These are phyloP conservation scores for Fissipunctia ypsillon DNA, from an alignment of 2,888 invertebrate species.

Conservation along the genomic window DNA sequence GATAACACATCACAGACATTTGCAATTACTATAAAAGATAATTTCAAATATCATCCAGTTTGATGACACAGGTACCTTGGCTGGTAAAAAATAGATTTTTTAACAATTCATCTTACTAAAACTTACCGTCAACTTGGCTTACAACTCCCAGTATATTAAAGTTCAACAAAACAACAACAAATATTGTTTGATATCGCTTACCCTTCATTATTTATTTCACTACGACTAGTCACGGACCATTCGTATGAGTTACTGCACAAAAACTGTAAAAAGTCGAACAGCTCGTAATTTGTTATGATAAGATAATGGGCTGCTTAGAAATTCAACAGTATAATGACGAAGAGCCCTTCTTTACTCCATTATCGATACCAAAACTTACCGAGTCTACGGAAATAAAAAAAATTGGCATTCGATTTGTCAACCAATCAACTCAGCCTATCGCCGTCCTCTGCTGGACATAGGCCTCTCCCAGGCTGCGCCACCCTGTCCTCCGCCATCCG, in stretches of 20 bases:
- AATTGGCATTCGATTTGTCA: background rate
- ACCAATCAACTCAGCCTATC: too few species aligned
- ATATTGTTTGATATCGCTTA: conserved; percentile 12
- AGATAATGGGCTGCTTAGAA: conserved; percentile 50
- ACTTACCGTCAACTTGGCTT: conserved; percentile 39
- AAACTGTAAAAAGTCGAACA: conserved; percentile 16
- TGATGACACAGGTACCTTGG: background rate
- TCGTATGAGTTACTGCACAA: conserved; percentile 41
- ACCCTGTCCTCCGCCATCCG: too few species aligned
- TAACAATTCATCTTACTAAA: background rate
- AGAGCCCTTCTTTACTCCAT: background rate
- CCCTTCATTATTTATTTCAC: conserved; percentile 28
- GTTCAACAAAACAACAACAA: conserved; percentile 25
- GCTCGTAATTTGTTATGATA: conserved; percentile 36
- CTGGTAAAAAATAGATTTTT: background rate
- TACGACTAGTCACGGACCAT: conserved; percentile 31
- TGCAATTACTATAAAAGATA: background rate
- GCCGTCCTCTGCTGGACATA: too few species aligned
- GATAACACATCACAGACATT: background rate
- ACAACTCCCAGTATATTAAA: conserved; percentile 4
- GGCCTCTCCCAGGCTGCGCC: too few species aligned
- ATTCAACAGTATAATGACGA: conserved; percentile 42
- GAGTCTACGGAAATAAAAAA: background rate
- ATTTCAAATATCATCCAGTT: too few species aligned
- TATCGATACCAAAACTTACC: background rate